These are phyloP conservation scores for Trematocara variabile DNA, from an alignment of 2,113 vertebrate genomes.

Conservation along the genomic window DNA sequence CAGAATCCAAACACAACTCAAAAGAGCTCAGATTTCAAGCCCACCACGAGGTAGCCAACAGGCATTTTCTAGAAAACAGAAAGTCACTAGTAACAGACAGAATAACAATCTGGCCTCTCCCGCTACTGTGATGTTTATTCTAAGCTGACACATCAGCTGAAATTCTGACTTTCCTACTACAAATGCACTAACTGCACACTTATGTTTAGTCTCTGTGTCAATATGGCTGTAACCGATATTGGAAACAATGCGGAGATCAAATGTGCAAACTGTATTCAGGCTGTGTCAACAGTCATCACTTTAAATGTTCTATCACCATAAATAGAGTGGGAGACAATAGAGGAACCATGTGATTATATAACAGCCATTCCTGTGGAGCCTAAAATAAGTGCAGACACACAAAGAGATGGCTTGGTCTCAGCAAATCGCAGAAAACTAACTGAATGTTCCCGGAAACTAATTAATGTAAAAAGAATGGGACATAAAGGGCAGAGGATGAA, in stretches of 20 bases:
- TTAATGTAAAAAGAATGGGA: background rate
- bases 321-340: slow-evolving; percentile 21
- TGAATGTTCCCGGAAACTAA: background rate
- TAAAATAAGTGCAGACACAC: background rate
- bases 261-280: background rate
- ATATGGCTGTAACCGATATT: background rate
- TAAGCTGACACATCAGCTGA: background rate
- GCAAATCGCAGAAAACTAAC: background rate
- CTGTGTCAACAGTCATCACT: background rate
- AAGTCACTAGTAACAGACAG: background rate
- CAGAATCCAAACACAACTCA: slow-evolving; percentile 28
- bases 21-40: slow-evolving; percentile 52
- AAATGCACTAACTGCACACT: background rate
- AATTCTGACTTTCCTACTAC: background rate
- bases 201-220: background rate
- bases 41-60: slow-evolving; percentile 9
- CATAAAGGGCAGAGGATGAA: background rate
- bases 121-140: background rate
- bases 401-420: background rate
- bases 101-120: background rate
- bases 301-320: background rate
- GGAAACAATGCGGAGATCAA: background rate
- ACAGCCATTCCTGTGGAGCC: background rate
- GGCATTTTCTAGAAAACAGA: background rate
- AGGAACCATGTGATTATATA: slow-evolving; percentile 2